Base-by-base conservation (phyloP, 2,113 vertebrate species). In the Nerophis lumbriciformis region DNA sequence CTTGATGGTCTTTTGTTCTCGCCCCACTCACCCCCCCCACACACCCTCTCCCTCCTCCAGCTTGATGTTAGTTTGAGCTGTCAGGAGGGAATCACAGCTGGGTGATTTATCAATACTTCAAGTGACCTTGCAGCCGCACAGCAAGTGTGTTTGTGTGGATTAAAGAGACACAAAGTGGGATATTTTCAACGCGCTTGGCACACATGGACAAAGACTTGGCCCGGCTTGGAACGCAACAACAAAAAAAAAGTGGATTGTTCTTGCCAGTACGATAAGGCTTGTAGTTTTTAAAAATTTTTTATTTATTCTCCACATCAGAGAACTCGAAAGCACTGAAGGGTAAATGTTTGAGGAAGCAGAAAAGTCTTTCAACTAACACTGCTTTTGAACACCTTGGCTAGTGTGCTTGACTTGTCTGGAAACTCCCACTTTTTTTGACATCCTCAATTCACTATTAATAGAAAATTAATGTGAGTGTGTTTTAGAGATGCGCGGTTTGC, bases 41-140 rank as follows among this genome's bases (percentile, higher is more conserved):
- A 1, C 21, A 28, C 92, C 93, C 92, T 94, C 38, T 38, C 92
- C 93, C 91, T 94, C 93, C 96, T 97, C 94, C 94, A 93, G 94
- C 94, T 96, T 99, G 97, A 99, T 98, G 95, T 98, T 98, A 97
- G 96, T 97, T 96, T 95, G 96, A 98, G 97, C 95, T 98, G 97
- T 99, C 97, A 97, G 94, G 95, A 91, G 95, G 93, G 93, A 97
- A 97, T 98, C 97, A 95, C 94, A 93, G 96, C 93, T 85, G 94
- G 91, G 96, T 98, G 96, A 99, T 99, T 99, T 97, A 99, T 98
- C 97, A 98, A 98, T 97, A 97, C 93, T 91, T 93, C 87, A 89
- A 95, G 93, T 99, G 96, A 99, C 97, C 97, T 99, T 99, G 96
- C 88, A 85, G 84, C 85, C 82, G 67, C 82, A 75, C 82, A 59